Evolutionary conservation across 2,797 vertebrate species (phyloP).

Genomic region (Tiaroga cobitis): DNA sequence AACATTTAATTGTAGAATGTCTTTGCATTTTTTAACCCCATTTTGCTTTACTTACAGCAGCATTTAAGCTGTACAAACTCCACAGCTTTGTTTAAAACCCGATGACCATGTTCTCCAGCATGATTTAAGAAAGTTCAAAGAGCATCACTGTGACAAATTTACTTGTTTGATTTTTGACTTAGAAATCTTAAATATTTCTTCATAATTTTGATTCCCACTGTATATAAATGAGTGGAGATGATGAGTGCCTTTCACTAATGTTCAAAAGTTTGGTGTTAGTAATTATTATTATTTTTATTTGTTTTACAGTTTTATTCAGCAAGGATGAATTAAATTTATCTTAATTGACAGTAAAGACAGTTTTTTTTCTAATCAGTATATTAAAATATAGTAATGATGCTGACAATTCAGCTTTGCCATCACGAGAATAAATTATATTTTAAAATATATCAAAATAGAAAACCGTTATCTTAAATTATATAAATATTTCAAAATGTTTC

Average conservation of each 20-base stretch:
- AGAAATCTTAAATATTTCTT: background rate
- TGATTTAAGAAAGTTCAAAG: background rate
- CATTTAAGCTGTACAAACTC: background rate
- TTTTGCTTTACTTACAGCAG: background rate
- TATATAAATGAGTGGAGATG: no score
- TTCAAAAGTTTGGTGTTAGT: background rate
- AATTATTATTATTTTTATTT: no score
- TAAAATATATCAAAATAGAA: background rate
- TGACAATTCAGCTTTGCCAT: background rate
- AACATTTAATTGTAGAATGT: background rate
- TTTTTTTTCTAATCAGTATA: background rate
- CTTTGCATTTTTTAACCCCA: background rate
- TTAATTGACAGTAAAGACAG: background rate
- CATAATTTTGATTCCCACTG: no score
- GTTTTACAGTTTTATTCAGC: background rate
- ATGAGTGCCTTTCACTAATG: background rate
- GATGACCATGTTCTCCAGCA: background rate
- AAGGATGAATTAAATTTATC: background rate
- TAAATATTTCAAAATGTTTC: background rate
- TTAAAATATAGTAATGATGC: background rate
- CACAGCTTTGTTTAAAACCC: background rate
- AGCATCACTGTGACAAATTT: no score
- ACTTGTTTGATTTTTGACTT: background rate
- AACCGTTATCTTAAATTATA: background rate
- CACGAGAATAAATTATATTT: background rate